phyloP scores from a whole-genome alignment of 2,113 vertebrate species.

The Carollia perspicillata region DNA sequence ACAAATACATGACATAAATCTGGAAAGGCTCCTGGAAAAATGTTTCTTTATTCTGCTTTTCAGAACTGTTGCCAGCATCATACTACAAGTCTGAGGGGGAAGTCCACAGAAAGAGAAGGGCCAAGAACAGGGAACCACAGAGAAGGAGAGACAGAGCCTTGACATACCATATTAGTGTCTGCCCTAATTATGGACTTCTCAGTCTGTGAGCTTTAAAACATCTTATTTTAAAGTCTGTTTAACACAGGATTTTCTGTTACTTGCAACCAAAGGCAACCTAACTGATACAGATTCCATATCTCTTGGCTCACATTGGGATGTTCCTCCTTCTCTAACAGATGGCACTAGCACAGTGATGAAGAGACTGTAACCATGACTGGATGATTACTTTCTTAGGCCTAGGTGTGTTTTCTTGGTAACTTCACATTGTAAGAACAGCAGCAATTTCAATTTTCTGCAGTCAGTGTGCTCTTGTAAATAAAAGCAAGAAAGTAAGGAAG shows the following conservation, averaged over 20 bases:
- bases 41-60: neutral
- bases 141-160: neutral
- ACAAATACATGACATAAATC: neutral
- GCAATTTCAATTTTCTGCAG: neutral
- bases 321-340: neutral
- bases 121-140: neutral
- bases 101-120: neutral
- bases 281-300: neutral
- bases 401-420: neutral
- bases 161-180: neutral
- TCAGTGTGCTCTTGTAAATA: neutral
- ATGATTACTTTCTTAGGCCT: neutral
- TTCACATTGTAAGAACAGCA: neutral
- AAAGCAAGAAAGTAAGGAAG: neutral
- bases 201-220: neutral
- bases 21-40: conserved; percentile 8
- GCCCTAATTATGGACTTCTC: neutral
- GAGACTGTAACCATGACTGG: neutral
- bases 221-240: neutral
- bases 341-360: neutral
- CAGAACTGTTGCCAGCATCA: neutral
- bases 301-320: neutral
- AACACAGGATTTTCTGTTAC: neutral
- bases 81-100: neutral
- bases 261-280: neutral